These are phyloP conservation scores for Euphydryas editha DNA, from an alignment of 2,888 invertebrate genomes.

Conservation along the genomic window DNA sequence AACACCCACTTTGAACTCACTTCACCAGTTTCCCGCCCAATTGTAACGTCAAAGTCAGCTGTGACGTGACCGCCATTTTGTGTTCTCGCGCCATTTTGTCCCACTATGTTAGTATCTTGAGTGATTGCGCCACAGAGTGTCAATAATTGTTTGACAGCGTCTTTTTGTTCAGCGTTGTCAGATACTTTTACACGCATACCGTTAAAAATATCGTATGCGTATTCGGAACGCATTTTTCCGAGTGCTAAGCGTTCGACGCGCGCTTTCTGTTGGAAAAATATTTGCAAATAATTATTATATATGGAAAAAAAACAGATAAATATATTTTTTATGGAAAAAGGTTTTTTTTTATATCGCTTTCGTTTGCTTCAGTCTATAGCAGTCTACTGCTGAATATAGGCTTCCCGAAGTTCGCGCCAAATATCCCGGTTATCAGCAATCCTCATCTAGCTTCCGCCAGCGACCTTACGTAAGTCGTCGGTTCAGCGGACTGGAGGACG, in stretches of 20 bases:
- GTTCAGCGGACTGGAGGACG: too few species aligned
- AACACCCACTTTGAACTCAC: slow-evolving; percentile 72
- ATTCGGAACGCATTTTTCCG: slow-evolving; percentile 56
- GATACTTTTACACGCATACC: slow-evolving; percentile 60
- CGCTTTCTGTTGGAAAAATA: slow-evolving; percentile 60
- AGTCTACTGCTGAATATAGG: too few species aligned
- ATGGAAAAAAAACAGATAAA: background rate
- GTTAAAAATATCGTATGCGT: slow-evolving; percentile 69
- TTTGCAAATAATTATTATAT: background rate
- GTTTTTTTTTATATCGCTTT: too few species aligned
- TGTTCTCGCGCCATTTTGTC: slow-evolving; percentile 38
- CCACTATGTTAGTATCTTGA: slow-evolving; percentile 25
- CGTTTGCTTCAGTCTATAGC: too few species aligned
- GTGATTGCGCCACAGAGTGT: slow-evolving; percentile 63
- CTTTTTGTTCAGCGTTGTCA: slow-evolving; percentile 53
- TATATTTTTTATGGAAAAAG: background rate
- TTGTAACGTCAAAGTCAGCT: slow-evolving; percentile 52
- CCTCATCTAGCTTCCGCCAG: too few species aligned
- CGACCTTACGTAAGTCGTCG: too few species aligned
- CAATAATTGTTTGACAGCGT: slow-evolving; percentile 58
- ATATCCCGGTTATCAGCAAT: too few species aligned
- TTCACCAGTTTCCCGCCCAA: slow-evolving; percentile 56
- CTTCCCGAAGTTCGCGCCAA: too few species aligned
- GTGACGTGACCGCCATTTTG: slow-evolving; percentile 43
- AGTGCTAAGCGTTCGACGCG: slow-evolving; percentile 67